Conservation (phyloP, 2,113 vertebrate species). For the Elephas maximus region DNA sequence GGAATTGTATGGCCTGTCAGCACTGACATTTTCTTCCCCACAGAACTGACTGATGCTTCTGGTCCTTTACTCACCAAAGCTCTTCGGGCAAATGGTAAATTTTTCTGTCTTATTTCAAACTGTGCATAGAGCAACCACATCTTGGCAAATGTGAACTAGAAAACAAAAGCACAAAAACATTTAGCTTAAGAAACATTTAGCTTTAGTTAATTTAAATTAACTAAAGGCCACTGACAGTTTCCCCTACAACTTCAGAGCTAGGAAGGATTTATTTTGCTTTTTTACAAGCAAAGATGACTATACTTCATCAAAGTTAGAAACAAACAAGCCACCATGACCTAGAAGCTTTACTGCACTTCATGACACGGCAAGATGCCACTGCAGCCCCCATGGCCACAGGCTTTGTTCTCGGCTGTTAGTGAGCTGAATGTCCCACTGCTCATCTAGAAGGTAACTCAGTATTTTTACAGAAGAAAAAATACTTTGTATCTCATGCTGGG, state of each 20-base stretch:
- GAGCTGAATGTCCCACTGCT: background rate
- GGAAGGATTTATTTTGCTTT: slow-evolving; percentile 1
- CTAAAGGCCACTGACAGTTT: background rate
- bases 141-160: slow-evolving; percentile 98
- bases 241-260: background rate
- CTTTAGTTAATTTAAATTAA: slow-evolving; percentile 16
- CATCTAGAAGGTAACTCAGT: background rate
- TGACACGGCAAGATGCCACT: background rate
- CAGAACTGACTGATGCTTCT: slow-evolving; percentile 61
- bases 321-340: background rate
- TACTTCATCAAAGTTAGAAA: background rate
- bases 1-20: background rate
- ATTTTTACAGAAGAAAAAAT: background rate
- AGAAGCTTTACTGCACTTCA: background rate
- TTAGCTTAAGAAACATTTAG: background rate
- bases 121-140: slow-evolving; percentile 97
- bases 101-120: slow-evolving; percentile 99
- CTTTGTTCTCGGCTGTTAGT: background rate
- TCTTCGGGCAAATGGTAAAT: slow-evolving; percentile 94
- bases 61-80: slow-evolving; percentile 92
- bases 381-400: background rate
- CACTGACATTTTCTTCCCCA: slow-evolving; percentile 33
- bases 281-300: background rate
- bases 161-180: slow-evolving; percentile 73
- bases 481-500: background rate